Base-by-base conservation (phyloP, 2,797 vertebrate genomes). In the Molossus alvarezi region DNA sequence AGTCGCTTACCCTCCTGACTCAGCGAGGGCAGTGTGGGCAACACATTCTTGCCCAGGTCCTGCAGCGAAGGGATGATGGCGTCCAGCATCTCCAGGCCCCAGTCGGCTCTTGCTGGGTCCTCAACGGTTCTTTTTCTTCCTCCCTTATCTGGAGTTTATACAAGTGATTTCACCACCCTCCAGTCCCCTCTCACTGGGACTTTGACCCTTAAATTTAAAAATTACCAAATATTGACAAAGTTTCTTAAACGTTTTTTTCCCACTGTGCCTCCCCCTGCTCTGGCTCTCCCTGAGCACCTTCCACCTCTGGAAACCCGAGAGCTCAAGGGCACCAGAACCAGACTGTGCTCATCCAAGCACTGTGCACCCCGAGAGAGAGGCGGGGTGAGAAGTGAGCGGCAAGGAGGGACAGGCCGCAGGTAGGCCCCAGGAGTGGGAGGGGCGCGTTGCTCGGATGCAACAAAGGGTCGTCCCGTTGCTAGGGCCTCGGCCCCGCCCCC, bases 81-180 rank as follows among this genome's bases (percentile, higher is more conserved):
- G 83, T 99, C 98, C 72, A 98, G 92, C 99, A 99, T 99, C n/a
- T 88, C 90, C 12, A 10, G 29, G 27, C 17, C 69, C 37, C 57
- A 9, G 45, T 0, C 6, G 15, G 60, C n/a, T 82, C 2, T 37
- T 48, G 58, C 64, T 65, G 25, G 3, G 21, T 92, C 67, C 53
- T 84, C 18, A 1, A 3, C 1, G 51, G 21, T 79, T 53, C 93
- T 60, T 90, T 92, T 20, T 76, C 69, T 84, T 88, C 33, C 58
- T 95, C 60, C 23, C 60, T 84, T 81, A 33, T 41, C 12, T 27
- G 83, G 21, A 69, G 15, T 93, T 92, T 80, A 55, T 23, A 41
- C 82, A 81, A 83, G 23, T 69, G 67, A 72, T 53, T 87, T 90
- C 45, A 27, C 29, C 88, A 94, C 84, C 25, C 37, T 29, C 7